phyloP scores from a whole-genome alignment of 1,140 invertebrate species.

The Plutomurus gul region DNA sequence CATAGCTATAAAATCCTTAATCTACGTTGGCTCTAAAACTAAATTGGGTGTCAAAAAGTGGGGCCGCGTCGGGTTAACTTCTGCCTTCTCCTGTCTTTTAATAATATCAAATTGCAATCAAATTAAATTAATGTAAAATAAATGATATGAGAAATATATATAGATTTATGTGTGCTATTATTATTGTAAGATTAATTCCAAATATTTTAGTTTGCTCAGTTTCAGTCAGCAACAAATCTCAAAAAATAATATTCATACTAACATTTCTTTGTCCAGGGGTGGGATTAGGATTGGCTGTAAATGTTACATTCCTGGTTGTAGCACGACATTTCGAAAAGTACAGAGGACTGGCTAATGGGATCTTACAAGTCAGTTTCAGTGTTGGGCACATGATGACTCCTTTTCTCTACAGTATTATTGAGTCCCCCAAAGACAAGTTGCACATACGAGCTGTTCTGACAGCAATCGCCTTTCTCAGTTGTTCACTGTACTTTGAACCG shows the following conservation, averaged over 20 bases:
- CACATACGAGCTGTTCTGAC: conserved; percentile 38
- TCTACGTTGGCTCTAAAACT: no score
- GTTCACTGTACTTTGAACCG: conserved; percentile 33
- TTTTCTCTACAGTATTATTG: conserved; percentile 19
- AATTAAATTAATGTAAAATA: no score
- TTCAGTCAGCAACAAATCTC: no score
- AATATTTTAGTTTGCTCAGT: no score
- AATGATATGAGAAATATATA: no score
- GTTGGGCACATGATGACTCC: conserved; percentile 37
- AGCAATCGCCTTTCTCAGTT: conserved; percentile 32
- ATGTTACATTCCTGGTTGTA: conserved; percentile 33
- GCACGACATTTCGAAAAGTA: conserved; percentile 28
- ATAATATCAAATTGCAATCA: no score
- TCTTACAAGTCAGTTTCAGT: conserved; percentile 9
- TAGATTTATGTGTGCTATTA: no score
- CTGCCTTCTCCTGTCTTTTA: no score
- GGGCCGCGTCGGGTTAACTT: no score
- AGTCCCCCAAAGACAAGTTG: conserved; percentile 31
- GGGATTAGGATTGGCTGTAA: conserved; percentile 28
- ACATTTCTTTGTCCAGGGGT: conserved; percentile 13
- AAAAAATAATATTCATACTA: neutral
- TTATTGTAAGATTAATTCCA: no score
- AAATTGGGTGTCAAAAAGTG: no score
- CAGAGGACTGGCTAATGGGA: conserved; percentile 42
- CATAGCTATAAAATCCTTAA: no score